phyloP scores from a whole-genome alignment of 1,140 invertebrate genomes.

The Bombyx mori region DNA sequence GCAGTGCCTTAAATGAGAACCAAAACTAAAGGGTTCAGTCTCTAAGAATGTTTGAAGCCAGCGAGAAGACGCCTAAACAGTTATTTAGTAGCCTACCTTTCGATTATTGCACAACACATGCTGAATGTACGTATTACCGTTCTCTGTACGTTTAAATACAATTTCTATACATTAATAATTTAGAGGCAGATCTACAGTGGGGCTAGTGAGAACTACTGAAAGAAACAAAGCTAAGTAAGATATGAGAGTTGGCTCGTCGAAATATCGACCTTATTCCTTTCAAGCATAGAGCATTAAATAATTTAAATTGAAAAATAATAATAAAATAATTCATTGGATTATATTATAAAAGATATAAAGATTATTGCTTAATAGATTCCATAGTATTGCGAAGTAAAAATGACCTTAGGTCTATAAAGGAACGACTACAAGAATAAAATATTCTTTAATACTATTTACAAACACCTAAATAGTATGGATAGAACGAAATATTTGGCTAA shows the following conservation, averaged over 20 bases:
- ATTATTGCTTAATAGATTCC: constrained; percentile 17
- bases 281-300: neutral
- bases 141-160: constrained; percentile 22
- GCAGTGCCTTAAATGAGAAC: constrained; percentile 1
- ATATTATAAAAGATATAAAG: neutral
- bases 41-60: constrained; percentile 36
- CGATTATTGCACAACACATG: constrained; percentile 66
- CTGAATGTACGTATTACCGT: constrained; percentile 35
- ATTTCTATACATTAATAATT: constrained; percentile 25
- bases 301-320: neutral
- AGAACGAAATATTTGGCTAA: constrained; percentile 67
- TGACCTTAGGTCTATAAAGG: constrained; percentile 64
- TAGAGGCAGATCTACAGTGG: constrained; percentile 28
- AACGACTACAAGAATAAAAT: constrained; percentile 65
- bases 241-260: too few relatives aligned
- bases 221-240: too few relatives aligned
- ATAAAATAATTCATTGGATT: neutral
- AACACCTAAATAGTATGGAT: constrained; percentile 45
- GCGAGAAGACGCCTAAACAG: constrained; percentile 46
- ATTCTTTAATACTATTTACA: constrained; percentile 49
- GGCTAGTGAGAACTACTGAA: constrained; percentile 10
- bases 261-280: too few relatives aligned
- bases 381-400: constrained; percentile 64
- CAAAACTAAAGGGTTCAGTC: constrained; percentile 31
- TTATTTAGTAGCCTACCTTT: constrained; percentile 43